A percentile compares a stretch with the other conserved stretches of the same genome.
Conservation (phyloP, 2,797 vertebrate species). For the Simalia tracyae region DNA sequence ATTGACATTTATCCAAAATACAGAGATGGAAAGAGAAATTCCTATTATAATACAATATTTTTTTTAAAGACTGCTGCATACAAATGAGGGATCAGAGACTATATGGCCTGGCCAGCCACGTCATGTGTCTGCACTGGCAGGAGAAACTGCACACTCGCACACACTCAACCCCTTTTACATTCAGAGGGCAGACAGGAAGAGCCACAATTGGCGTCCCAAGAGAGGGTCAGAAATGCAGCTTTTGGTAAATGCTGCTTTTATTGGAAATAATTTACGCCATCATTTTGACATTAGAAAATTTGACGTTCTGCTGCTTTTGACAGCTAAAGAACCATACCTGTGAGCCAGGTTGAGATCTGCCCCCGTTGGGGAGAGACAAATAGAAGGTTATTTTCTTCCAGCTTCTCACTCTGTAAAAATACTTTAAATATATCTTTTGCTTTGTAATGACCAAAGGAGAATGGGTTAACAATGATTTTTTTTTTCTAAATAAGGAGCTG, state of each 20-base stretch:
- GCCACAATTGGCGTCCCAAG: conserved; percentile 56
- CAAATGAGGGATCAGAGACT: conserved; percentile 87
- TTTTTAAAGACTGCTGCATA: conserved; percentile 87
- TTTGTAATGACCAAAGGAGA: conserved; percentile 94
- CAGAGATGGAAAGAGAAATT: conserved; percentile 71
- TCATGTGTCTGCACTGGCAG: conserved; percentile 44
- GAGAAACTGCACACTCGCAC: conserved; percentile 36
- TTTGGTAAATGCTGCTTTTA: conserved; percentile 71
- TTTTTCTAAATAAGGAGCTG: conserved; percentile 76
- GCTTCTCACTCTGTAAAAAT: conserved; percentile 74
- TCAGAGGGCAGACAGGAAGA: conserved; percentile 53
- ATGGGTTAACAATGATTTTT: conserved; percentile 74
- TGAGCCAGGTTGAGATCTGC: conserved; percentile 72
- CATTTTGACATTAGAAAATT: conserved; percentile 64
- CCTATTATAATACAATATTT: conserved; percentile 80
- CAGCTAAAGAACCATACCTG: conserved; percentile 17
- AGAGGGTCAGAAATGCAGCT: conserved; percentile 70
- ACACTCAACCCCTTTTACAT: conserved; percentile 42
- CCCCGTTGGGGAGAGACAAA: conserved; percentile 40
- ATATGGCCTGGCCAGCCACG: conserved; percentile 77
- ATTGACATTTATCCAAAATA: conserved; percentile 83
- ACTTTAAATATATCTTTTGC: conserved; percentile 77
- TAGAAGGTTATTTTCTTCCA: conserved; percentile 57
- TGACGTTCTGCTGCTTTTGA: conserved; percentile 61
- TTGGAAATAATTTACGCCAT: conserved; percentile 59